Evolutionary conservation across 2,797 vertebrate species (phyloP).

Genomic region (Pangasius krempfi): DNA sequence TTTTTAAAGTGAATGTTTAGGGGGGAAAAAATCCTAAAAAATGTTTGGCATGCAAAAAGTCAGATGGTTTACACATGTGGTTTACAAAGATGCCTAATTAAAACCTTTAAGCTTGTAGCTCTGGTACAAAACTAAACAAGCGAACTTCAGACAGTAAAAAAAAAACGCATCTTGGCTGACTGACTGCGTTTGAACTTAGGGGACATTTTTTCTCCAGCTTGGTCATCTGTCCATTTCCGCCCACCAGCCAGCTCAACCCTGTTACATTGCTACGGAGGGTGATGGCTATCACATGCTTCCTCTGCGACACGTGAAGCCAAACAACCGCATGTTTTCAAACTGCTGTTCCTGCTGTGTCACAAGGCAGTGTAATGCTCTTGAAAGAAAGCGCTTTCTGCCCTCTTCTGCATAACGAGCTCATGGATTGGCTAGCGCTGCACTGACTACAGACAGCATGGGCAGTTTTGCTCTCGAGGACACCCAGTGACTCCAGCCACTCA

Average conservation of each 20-base stretch:
- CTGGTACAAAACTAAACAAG: neutral
- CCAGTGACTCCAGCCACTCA: neutral
- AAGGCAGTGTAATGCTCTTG: neutral
- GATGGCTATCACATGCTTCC: neutral
- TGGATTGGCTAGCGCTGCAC: neutral
- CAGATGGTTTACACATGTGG: neutral
- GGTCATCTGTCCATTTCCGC: neutral
- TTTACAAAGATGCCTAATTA: neutral
- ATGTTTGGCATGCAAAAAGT: neutral
- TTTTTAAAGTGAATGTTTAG: neutral
- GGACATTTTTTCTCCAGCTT: neutral
- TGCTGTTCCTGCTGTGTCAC: neutral
- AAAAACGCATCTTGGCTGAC: neutral
- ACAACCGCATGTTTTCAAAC: neutral
- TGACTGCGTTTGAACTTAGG: neutral
- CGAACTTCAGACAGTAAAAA: neutral
- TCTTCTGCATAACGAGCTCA: neutral
- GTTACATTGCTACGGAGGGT: neutral
- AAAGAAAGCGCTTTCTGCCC: neutral
- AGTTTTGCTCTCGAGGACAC: neutral
- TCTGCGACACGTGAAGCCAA: neutral
- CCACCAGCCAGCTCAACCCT: neutral
- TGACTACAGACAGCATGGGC: neutral
- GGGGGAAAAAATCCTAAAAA: neutral
- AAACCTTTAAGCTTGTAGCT: neutral